Evolutionary conservation across 2,113 vertebrate species (phyloP).

Genomic region (Larimichthys polyactis): DNA sequence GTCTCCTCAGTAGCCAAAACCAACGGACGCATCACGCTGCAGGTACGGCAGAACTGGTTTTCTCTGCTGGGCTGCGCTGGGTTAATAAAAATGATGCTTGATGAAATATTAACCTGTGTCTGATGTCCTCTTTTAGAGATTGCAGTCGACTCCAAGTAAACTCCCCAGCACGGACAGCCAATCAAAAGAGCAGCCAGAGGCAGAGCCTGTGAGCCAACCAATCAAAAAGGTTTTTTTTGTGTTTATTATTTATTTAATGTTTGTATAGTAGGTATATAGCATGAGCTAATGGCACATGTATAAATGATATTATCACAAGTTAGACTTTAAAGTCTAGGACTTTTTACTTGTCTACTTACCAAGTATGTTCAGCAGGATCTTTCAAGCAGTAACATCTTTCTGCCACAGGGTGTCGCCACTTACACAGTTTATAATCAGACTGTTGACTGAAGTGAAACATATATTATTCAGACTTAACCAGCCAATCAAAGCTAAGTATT

Average conservation of each 20-base stretch:
- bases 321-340: no score
- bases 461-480: not conserved
- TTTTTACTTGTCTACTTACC: no score
- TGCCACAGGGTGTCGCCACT: conserved; percentile 57
- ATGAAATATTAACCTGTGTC: not conserved
- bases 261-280: not conserved
- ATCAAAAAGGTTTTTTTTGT: conserved; percentile 82
- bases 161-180: conserved; percentile 81
- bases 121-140: conserved; percentile 75
- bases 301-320: not conserved
- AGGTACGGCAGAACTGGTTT: conserved; percentile 78
- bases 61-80: not conserved
- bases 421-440: not conserved
- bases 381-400: not conserved
- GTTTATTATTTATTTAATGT: not conserved
- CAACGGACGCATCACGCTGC: conserved; percentile 84
- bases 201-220: conserved; percentile 77
- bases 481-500: not conserved
- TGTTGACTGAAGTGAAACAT: not conserved
- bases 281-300: not conserved
- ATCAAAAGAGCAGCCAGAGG: conserved; percentile 76
- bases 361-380: not conserved
- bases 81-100: not conserved
- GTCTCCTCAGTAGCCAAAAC: conserved; percentile 74
- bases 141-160: conserved; percentile 87